Base-by-base conservation (phyloP, 1,140 invertebrate genomes). In the Drosophila yakuba region DNA sequence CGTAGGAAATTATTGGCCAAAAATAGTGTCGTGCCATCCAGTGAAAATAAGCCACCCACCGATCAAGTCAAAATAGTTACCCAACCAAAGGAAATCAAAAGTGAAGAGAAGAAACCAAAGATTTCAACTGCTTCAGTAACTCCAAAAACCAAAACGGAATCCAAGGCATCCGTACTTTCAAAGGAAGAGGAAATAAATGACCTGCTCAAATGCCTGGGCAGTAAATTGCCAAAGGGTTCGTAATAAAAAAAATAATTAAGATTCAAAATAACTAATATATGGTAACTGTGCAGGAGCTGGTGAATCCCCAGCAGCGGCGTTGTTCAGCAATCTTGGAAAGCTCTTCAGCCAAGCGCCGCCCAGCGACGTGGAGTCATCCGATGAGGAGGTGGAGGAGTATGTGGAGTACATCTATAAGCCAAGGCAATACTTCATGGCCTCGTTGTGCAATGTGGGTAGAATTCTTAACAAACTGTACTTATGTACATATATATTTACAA, bases 371-470 rank as follows among this genome's bases (percentile, higher is more conserved):
- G 91, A 80, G 25, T 82, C 85, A 3, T 83, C 86, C 14, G 91
- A 92, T 38, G 84, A 88, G n/a, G 89, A 90, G 28, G 90, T 78
- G n/a, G 90, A 92, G 38, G 90, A 92, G 38, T 92, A 91, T 45
- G 71, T 91, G 38, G 92, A 92, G 55, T 92, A 91, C 44, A 81
- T 92, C 43, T 92, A 91, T 36, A 90, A 74, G 48, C 91, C 92
- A 3, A 63, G 91, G 0, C 80, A 88, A 72, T 91, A 92, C 54
- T 92, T 92, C 41, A 68, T 91, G 64, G 71, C 79, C 12, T 83
- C 86, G 1, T 69, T 92, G 35, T 92, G 92, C 50, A 92, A 92
- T 66, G 86, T 92, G 47, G 62, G 73, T 84, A 11, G 0, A 38
- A 1, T 20, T 7, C 17, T 17, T 17, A 17, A 17, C 17, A 17